Conservation (phyloP, 1,140 invertebrate genomes). For the Leucophenga varia region DNA sequence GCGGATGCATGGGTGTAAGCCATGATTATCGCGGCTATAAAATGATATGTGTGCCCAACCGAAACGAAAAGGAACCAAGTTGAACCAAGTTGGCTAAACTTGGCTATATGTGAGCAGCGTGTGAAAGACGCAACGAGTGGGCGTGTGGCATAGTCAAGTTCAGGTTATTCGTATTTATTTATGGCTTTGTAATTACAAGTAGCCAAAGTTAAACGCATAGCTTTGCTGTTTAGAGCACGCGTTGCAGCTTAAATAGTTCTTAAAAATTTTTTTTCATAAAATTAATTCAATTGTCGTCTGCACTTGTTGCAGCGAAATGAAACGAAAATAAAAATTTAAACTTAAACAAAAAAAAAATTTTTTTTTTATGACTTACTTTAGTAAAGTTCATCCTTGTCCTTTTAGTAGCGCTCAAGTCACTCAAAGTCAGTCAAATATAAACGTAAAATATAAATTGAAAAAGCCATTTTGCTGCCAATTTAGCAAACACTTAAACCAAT, state of each 20-base stretch:
- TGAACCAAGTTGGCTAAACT: too few relatives aligned
- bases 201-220: too few relatives aligned
- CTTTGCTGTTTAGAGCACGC: too few relatives aligned
- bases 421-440: conserved; percentile 35
- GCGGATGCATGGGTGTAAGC: conserved; percentile 45
- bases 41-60: conserved; percentile 54
- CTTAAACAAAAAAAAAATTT: conserved; percentile 3
- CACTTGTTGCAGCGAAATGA: conserved; percentile 28
- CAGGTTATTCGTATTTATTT: conserved; percentile 21
- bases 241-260: too few relatives aligned
- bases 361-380: conserved; percentile 31
- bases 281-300: conserved; percentile 26
- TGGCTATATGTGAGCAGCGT: conserved; percentile 27
- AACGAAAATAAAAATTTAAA: conserved; percentile 8
- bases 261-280: too few relatives aligned
- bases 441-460: conserved; percentile 53
- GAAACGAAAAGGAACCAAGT: too few relatives aligned
- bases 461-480: conserved; percentile 57
- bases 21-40: conserved; percentile 47
- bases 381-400: conserved; percentile 20
- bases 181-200: conserved; percentile 27
- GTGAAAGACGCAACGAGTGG: conserved; percentile 25
- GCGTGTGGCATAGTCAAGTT: conserved; percentile 12
- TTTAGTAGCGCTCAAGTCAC: conserved; percentile 2
- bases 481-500: conserved; percentile 57